A percentile compares a stretch with the other conserved stretches of the same genome.
phyloP scores from a whole-genome alignment of 37 sponge, comb jelly and placozoan species.

The Mnemiopsis leidyi region DNA sequence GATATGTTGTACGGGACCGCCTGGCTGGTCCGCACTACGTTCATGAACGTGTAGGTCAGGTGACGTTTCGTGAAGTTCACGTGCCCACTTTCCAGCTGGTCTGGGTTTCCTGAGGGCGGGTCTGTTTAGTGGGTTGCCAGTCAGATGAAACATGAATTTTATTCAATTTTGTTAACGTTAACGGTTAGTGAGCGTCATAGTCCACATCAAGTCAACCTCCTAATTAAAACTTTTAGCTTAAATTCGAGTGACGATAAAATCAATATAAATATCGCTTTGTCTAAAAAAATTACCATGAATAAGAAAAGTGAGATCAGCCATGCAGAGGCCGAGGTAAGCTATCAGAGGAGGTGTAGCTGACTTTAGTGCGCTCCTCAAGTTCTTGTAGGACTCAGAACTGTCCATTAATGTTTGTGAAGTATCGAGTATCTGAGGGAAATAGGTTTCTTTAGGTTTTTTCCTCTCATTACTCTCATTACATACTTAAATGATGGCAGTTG shows the following conservation, averaged over 20 bases:
- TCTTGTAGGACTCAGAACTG: conserved; percentile 61
- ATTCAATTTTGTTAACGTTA: too few relatives aligned
- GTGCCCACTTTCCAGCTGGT: conserved; percentile 43
- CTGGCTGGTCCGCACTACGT: conserved; percentile 40
- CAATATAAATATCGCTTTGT: too few relatives aligned
- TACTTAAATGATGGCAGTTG: not conserved
- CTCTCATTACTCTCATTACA: not conserved
- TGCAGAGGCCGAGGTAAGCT: conserved; percentile 32
- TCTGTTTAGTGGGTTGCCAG: too few relatives aligned
- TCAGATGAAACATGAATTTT: too few relatives aligned
- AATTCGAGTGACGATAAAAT: too few relatives aligned
- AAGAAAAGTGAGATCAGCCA: conserved; percentile 56
- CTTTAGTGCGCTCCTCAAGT: conserved; percentile 16
- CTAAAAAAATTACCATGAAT: conserved; percentile 52
- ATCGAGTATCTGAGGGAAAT: conserved; percentile 29
- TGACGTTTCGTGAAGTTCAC: conserved; percentile 58
- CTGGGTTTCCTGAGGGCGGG: conserved; percentile 38
- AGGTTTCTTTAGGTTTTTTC: not conserved
- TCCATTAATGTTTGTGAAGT: conserved; percentile 42
- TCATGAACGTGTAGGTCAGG: conserved; percentile 62
- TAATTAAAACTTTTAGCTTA: too few relatives aligned
- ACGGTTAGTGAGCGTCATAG: too few relatives aligned
- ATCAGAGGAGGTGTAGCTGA: conserved; percentile 58
- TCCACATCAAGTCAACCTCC: too few relatives aligned
- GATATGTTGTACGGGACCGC: conserved; percentile 48